Evolutionary conservation across 37 sponge, comb jelly and placozoan genomes (phyloP), one percentile per base, ranked within the genome.

Genomic region (Eunapius fragilis): DNA sequence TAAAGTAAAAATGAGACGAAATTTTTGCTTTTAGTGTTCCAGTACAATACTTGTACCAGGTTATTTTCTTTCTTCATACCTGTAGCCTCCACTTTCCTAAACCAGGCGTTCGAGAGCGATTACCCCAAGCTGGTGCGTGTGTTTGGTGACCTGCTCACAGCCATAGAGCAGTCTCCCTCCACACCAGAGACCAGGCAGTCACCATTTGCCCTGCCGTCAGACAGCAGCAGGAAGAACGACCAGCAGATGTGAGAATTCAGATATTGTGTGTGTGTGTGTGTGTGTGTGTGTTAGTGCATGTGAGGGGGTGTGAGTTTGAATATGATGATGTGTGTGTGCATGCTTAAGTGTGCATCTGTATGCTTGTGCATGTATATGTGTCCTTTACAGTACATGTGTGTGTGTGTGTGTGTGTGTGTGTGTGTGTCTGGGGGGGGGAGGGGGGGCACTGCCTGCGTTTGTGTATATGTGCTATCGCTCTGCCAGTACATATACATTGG

Each of bases 81-180:
- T 23, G 0, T 81, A 95, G 98, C 93, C 1, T 95, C 93, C 26
- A 74, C 89, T 25, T 82, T 88, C 75, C 76, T 97, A 22, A 89
- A 87, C 73, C 98, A 97, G 72, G 78, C 93, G 2, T 95, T 97
- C 71, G 98, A 97, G 80, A 86, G 68, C 11, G 98, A 97, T 70
- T 97, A 97, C 67, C 98, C 98, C 22, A 96, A 92, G 69, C 92
- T 97, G 68, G 82, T 97, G 37, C 71, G 88, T 4, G 72, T 97
- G 70, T 97, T 95, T 83, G 45, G 78, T 19, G 88, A 96, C 33
- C 87, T 97, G 33, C 50, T 91, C 19, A 36, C 84, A 5, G 87
- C 84, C 17, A 72, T 97, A 38, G 86, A 92, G 73, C 85, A 89
- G 82, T n/a, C n/a, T n/a, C 76, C 75, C 19, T 23, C 58, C 0